Evolutionary conservation across 2,113 vertebrate species (phyloP).

Genomic region (Daboia siamensis): DNA sequence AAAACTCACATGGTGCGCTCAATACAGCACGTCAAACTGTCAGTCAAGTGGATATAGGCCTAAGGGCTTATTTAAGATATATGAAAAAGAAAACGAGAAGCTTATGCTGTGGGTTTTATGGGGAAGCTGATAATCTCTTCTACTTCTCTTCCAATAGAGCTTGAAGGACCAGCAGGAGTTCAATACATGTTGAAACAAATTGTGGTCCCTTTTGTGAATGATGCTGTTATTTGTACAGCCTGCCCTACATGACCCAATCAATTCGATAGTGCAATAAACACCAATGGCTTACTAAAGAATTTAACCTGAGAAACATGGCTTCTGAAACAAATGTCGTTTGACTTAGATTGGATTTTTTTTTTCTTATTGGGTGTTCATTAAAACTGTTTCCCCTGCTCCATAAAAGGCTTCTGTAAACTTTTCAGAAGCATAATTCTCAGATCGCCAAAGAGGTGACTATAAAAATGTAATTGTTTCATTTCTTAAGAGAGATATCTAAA

Average conservation of each 20-base stretch:
- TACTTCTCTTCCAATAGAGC: constrained; percentile 57
- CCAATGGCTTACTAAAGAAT: constrained; percentile 57
- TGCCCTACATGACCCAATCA: constrained; percentile 68
- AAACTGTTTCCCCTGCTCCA: constrained; percentile 46
- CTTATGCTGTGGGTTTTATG: constrained; percentile 23
- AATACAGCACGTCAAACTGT: constrained; percentile 76
- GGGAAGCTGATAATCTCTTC: constrained; percentile 39
- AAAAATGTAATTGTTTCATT: constrained; percentile 13
- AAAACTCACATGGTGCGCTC: constrained; percentile 69
- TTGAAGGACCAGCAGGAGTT: constrained; percentile 57
- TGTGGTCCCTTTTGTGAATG: constrained; percentile 67
- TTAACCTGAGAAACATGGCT: constrained; percentile 63
- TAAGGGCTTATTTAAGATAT: constrained; percentile 69
- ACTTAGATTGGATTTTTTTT: constrained; percentile 59
- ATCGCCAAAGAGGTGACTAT: neutral
- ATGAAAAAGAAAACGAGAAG: constrained; percentile 64
- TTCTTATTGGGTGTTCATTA: constrained; percentile 61
- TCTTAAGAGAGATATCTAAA: constrained; percentile 18
- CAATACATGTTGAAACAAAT: constrained; percentile 63
- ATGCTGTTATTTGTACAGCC: constrained; percentile 67
- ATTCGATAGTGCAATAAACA: constrained; percentile 64
- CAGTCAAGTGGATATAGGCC: constrained; percentile 76
- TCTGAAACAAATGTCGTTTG: constrained; percentile 67
- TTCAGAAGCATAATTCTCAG: neutral
- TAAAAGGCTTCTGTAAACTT: constrained; percentile 18